A percentile compares a stretch with the other conserved stretches of the same genome.
These are phyloP conservation scores for Catharus minimus DNA, from an alignment of 2,113 vertebrate genomes.

Conservation along the genomic window DNA sequence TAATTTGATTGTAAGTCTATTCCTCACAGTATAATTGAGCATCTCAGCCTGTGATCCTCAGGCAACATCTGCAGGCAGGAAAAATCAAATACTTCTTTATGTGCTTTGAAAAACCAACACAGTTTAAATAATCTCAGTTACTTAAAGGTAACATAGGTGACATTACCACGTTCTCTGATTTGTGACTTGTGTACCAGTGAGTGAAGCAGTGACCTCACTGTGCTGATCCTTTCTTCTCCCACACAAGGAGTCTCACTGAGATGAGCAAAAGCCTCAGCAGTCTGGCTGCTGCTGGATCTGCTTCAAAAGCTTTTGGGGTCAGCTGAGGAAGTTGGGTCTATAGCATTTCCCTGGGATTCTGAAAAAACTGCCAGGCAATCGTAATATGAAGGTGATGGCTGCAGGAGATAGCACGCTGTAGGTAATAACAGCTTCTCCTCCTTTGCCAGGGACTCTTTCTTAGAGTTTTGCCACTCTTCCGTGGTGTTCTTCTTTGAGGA, in stretches of 20 bases:
- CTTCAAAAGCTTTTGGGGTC: not conserved
- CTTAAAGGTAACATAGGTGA: not conserved
- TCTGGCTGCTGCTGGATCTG: not conserved
- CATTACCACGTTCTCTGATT: not conserved
- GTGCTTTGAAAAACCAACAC: not conserved
- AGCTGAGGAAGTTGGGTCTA: not conserved
- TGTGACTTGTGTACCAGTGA: not conserved
- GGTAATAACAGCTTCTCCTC: not conserved
- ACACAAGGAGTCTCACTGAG: fast-evolving
- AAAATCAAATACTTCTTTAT: not conserved
- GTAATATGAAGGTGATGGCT: not conserved
- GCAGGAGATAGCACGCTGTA: not conserved
- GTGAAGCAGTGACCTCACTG: not conserved
- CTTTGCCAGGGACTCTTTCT: not conserved
- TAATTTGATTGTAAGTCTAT: not conserved
- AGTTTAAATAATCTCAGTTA: not conserved
- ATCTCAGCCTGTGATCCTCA: not conserved
- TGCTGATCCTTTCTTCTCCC: not conserved
- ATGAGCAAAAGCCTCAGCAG: not conserved
- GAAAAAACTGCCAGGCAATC: not conserved
- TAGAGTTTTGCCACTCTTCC: not conserved
- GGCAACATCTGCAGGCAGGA: not conserved
- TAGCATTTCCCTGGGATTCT: not conserved
- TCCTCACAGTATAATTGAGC: not conserved
- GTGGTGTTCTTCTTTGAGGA: not conserved